Evolutionary conservation across 2,113 vertebrate genomes (phyloP).

Genomic region (Amazona guildingii): DNA sequence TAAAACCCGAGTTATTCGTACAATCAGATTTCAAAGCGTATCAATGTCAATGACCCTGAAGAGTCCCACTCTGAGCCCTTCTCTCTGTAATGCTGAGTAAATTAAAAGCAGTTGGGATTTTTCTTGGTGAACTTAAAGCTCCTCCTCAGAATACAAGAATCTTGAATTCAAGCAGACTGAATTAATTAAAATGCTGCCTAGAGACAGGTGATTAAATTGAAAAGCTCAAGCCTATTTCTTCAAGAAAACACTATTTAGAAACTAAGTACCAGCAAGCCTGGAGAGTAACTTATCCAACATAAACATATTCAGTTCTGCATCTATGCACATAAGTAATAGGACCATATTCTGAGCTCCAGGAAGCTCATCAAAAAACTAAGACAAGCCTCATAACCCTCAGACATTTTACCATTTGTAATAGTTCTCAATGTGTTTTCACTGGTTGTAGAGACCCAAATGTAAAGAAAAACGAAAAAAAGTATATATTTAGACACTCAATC

Average conservation of each 20-base stretch:
- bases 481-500: background rate
- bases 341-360: background rate
- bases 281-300: background rate
- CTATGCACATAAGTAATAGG: background rate
- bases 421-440: background rate
- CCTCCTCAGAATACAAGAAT: background rate
- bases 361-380: background rate
- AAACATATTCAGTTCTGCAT: background rate
- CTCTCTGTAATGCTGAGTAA: background rate
- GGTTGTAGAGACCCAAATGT: background rate
- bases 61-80: background rate
- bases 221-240: background rate
- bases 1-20: background rate
- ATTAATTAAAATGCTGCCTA: constrained; percentile 2
- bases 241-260: background rate
- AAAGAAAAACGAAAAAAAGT: background rate
- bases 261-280: background rate
- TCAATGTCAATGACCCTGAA: background rate
- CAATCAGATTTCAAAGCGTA: background rate
- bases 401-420: background rate
- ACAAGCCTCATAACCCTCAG: background rate
- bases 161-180: background rate
- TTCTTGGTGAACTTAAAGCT: background rate
- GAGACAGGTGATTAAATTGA: background rate
- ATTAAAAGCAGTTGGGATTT: background rate